Percentiles rank a stretch among this genome's conserved stretches.
Conservation (phyloP, 1,140 invertebrate species). For the Pseudobourletiella spinata region DNA sequence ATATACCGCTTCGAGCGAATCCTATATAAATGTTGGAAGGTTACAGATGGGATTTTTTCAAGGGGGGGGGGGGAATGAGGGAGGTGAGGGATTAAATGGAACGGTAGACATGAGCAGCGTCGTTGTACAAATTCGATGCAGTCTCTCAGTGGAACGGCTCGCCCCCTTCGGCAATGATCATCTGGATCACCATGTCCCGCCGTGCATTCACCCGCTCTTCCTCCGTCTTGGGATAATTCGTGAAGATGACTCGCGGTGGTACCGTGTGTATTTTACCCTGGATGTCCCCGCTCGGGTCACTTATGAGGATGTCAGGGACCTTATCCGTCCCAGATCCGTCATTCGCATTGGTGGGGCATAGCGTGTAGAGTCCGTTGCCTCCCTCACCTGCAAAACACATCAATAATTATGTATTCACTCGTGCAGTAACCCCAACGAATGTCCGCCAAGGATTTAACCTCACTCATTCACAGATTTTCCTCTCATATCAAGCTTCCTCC, state of each 20-base stretch:
- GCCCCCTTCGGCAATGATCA: constrained; percentile 5
- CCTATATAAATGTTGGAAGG: too few relatives aligned
- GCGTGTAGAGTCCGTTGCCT: not conserved
- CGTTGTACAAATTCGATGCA: too few relatives aligned
- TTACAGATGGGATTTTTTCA: too few relatives aligned
- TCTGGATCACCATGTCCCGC: not conserved
- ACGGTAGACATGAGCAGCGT: not conserved
- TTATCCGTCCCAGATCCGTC: not conserved
- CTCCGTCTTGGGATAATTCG: constrained; percentile 6
- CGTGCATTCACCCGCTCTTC: not conserved
- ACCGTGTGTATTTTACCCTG: constrained; percentile 1
- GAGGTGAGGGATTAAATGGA: too few relatives aligned
- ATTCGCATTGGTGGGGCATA: not conserved
- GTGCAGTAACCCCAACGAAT: too few relatives aligned
- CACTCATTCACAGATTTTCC: too few relatives aligned
- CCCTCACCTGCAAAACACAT: not conserved
- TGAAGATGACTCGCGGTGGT: not conserved
- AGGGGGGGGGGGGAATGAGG: too few relatives aligned
- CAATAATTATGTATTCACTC: not conserved
- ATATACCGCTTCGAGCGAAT: too few relatives aligned
- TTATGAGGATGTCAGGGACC: not conserved
- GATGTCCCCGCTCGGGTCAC: not conserved
- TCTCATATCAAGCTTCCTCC: too few relatives aligned
- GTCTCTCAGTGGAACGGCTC: not conserved
- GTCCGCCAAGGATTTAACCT: too few relatives aligned